Evolutionary conservation across 2,888 invertebrate species (phyloP).

Genomic region (Papilio protenor): DNA sequence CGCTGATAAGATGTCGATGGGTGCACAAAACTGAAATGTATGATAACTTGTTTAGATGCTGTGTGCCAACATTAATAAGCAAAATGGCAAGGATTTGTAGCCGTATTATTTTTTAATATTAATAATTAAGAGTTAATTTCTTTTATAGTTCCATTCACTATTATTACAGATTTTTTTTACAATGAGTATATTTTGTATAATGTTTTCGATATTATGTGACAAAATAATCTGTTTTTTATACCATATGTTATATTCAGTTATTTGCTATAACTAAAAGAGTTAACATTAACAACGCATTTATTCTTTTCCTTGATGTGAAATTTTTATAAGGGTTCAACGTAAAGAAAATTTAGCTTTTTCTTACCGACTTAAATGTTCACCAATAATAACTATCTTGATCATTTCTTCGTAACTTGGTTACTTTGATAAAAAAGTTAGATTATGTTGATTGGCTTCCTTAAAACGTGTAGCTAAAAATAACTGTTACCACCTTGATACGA

Average conservation of each 20-base stretch:
- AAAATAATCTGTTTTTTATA: no score
- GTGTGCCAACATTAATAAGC: slow-evolving; percentile 9
- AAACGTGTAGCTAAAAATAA: not conserved
- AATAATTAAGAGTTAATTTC: not conserved
- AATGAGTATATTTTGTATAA: not conserved
- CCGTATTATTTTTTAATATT: not conserved
- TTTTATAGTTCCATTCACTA: not conserved
- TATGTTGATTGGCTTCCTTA: not conserved
- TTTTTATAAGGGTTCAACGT: no score
- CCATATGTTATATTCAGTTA: no score
- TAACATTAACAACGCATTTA: no score
- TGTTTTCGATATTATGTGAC: no score
- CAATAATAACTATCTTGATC: not conserved
- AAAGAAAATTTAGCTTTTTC: no score
- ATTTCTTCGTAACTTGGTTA: not conserved
- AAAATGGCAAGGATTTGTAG: not conserved
- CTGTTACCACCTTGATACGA: not conserved
- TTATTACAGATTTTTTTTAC: not conserved
- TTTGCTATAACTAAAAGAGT: no score
- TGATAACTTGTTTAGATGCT: slow-evolving; percentile 40
- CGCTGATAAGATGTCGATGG: slow-evolving; percentile 59
- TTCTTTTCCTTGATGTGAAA: no score
- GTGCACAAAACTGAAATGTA: slow-evolving; percentile 47
- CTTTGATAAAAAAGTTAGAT: not conserved
- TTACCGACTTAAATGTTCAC: not conserved